Evolutionary conservation across 2,888 invertebrate genomes (phyloP), one percentile per base, ranked within the genome.

Genomic region (Spicauda simplicius): DNA sequence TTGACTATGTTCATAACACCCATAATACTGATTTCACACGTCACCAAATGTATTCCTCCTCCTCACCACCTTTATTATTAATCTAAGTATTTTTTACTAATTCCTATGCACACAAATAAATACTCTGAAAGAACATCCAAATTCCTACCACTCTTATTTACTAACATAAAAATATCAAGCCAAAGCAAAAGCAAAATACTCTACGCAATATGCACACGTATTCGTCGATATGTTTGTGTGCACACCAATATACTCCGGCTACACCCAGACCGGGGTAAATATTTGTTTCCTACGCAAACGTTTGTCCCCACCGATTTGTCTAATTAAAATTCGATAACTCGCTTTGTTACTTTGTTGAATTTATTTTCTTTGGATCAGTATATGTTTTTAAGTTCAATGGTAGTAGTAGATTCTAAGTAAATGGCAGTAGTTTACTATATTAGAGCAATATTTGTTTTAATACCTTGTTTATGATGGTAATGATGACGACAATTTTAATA

Each of bases 251-350:
- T 65, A 65, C 59, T 52, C 50, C 58, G 52, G 59, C 58, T 65
- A 54, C 54, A 54, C 45, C 65, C 65, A n/a, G n/a, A n/a, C n/a
- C n/a, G n/a, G n/a, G n/a, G n/a, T n/a, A n/a, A n/a, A n/a, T n/a
- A n/a, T n/a, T n/a, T n/a, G n/a, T n/a, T n/a, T n/a, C n/a, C n/a
- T n/a, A n/a, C n/a, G n/a, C n/a, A n/a, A n/a, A n/a, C n/a, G n/a
- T n/a, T n/a, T n/a, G n/a, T 59, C 65, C 54, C 53, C 53, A 53
- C 52, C 65, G 65, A 65, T 65, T 65, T 65, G 65, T 59, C 65
- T 65, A 65, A 65, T 65, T 65, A 59, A 65, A 65, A 65, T 65
- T 65, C 65, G 53, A 65, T 65, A 53, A 59, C 59, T 54, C 53
- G 54, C 65, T 59, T 53, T 65, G 65, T 65, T 65, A 20, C 12